A percentile compares a stretch with the other conserved stretches of the same genome.
These are phyloP conservation scores for Drosophila persimilis DNA, from an alignment of 1,140 invertebrate genomes.

Conservation along the genomic window DNA sequence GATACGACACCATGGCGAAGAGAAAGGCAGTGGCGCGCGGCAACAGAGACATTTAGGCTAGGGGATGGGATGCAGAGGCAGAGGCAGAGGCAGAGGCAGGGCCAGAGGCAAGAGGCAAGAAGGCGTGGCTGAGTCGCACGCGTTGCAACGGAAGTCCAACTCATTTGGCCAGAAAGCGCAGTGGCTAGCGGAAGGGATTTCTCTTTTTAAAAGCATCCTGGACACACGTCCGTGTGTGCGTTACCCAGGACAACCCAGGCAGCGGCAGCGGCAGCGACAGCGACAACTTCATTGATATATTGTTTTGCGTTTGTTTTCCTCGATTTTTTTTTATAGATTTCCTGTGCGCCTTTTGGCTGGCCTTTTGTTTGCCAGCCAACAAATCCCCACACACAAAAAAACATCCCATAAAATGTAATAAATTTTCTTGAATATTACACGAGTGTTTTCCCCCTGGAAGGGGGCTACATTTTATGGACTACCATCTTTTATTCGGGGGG, in stretches of 20 bases:
- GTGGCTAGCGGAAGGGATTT: conserved; percentile 68
- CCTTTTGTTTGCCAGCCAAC: conserved; percentile 39
- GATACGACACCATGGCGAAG: too few relatives aligned
- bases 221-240: conserved; percentile 51
- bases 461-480: conserved; percentile 37
- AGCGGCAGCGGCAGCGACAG: not conserved
- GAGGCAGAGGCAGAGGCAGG: too few relatives aligned
- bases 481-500: conserved; percentile 27
- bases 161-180: conserved; percentile 66
- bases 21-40: not conserved
- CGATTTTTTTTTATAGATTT: conserved; percentile 47
- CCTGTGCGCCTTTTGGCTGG: conserved; percentile 53
- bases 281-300: conserved; percentile 77
- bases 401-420: conserved; percentile 48
- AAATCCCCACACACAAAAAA: conserved; percentile 5
- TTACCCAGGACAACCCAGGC: too few relatives aligned
- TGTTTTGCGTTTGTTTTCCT: conserved; percentile 42
- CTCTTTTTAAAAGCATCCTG: conserved; percentile 79
- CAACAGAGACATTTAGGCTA: not conserved
- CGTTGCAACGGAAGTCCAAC: conserved; percentile 74
- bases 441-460: not conserved
- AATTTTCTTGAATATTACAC: conserved; percentile 42
- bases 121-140: conserved; percentile 62
- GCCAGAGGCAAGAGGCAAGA: not conserved
- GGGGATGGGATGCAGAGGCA: too few relatives aligned